A percentile compares a stretch with the other conserved stretches of the same genome.
These are phyloP conservation scores for Neelides folsomi DNA, from an alignment of 2,888 invertebrate genomes.

Conservation along the genomic window DNA sequence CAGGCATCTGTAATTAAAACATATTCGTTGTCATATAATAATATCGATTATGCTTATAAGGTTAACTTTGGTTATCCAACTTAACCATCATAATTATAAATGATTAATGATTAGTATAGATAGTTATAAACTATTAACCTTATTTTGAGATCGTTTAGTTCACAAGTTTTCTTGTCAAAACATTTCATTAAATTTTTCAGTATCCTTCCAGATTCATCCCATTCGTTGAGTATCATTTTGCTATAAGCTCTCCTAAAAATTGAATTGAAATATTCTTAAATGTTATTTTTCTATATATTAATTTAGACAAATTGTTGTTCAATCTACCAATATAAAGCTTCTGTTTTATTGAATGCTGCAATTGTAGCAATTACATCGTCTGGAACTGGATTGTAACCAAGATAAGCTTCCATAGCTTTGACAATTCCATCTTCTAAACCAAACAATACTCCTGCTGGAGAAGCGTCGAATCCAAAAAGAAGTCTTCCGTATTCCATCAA, in stretches of 20 bases:
- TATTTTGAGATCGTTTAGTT: conserved; percentile 11
- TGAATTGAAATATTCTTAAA: no score
- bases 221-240: conserved; percentile 20
- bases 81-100: no score
- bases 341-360: conserved; percentile 15
- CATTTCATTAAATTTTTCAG: neutral
- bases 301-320: neutral
- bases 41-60: no score
- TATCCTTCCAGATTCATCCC: conserved; percentile 16
- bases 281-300: neutral
- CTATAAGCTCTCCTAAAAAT: conserved; percentile 12
- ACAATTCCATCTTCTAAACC: conserved; percentile 15
- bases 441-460: conserved; percentile 22
- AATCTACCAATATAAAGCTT: conserved; percentile 21
- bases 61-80: no score
- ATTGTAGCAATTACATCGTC: conserved; percentile 15
- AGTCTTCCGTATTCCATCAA: conserved; percentile 21
- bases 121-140: conserved; percentile 8
- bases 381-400: conserved; percentile 16
- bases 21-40: no score
- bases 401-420: conserved; percentile 12
- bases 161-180: no score
- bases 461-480: conserved; percentile 17
- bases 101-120: no score
- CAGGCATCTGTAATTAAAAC: conserved; percentile 14